Conservation (phyloP, 2,113 vertebrate genomes). For the Callospermophilus lateralis region DNA sequence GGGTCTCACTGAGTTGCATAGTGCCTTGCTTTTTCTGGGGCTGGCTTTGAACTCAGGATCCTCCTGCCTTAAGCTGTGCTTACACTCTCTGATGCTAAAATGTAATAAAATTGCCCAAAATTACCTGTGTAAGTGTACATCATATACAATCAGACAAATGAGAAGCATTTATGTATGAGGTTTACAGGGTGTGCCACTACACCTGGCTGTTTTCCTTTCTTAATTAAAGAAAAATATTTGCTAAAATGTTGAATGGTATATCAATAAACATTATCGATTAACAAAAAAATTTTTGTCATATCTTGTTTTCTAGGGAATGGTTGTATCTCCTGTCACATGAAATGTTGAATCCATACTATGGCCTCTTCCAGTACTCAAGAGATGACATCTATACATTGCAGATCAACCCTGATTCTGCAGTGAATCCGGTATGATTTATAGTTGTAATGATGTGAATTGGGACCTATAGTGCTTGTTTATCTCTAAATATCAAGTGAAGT, state of each 20-base stretch:
- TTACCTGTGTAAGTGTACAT: no score
- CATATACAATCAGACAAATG: no score
- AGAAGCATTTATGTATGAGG: no score
- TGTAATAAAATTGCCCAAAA: background rate
- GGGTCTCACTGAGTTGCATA: no score
- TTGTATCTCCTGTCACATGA: slow-evolving; percentile 98
- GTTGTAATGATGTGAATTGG: slow-evolving; percentile 35
- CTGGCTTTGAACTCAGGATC: no score
- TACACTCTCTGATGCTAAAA: background rate
- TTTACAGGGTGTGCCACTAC: no score
- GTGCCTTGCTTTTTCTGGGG: no score
- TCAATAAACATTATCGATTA: slow-evolving; percentile 54
- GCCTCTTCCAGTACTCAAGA: slow-evolving; percentile 98
- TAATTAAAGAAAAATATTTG: background rate
- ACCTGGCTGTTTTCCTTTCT: fast-evolving
- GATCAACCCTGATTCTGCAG: slow-evolving; percentile 98
- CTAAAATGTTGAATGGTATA: background rate
- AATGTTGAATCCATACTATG: slow-evolving; percentile 99
- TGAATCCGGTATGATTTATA: slow-evolving; percentile 93
- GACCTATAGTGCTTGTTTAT: background rate
- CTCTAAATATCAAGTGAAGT: background rate
- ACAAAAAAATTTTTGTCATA: background rate
- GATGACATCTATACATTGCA: slow-evolving; percentile 99
- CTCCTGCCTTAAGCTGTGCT: background rate
- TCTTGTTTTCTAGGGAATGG: slow-evolving; percentile 93